phyloP scores from a whole-genome alignment of 2,888 invertebrate species.

The Branchipolynoe longqiensis region DNA sequence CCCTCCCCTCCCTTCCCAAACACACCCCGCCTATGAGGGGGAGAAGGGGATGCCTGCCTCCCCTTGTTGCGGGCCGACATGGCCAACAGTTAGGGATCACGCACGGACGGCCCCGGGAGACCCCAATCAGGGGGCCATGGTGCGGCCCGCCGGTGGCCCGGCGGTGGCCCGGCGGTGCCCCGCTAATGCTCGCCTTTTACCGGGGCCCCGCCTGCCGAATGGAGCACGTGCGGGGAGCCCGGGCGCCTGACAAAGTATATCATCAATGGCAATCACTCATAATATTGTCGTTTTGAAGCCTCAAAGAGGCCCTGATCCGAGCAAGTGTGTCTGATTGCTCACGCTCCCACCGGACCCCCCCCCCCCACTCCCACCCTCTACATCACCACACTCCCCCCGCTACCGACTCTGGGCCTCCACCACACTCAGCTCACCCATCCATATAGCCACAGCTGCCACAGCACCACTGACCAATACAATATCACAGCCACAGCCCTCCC shows the following conservation, averaged over 20 bases:
- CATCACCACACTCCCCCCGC: too few species aligned
- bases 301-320: conserved; percentile 48
- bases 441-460: too few species aligned
- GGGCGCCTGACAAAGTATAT: conserved; percentile 51
- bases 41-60: background rate
- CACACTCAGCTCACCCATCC: too few species aligned
- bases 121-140: conserved; percentile 43
- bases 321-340: conserved; percentile 42
- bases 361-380: background rate
- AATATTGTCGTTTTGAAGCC: conserved; percentile 51
- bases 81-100: conserved; percentile 51
- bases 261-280: conserved; percentile 54
- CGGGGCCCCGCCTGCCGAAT: conserved; percentile 13
- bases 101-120: conserved; percentile 40
- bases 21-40: background rate
- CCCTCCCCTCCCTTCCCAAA: background rate
- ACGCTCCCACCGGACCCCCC: background rate
- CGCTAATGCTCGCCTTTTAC: conserved; percentile 37
- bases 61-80: conserved; percentile 35
- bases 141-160: background rate
- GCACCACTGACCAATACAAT: too few species aligned
- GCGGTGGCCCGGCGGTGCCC: background rate
- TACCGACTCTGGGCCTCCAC: background rate
- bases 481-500: too few species aligned
- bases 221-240: conserved; percentile 10